Base-by-base conservation (phyloP, 2,888 invertebrate genomes). In the Cotesia congregata region DNA sequence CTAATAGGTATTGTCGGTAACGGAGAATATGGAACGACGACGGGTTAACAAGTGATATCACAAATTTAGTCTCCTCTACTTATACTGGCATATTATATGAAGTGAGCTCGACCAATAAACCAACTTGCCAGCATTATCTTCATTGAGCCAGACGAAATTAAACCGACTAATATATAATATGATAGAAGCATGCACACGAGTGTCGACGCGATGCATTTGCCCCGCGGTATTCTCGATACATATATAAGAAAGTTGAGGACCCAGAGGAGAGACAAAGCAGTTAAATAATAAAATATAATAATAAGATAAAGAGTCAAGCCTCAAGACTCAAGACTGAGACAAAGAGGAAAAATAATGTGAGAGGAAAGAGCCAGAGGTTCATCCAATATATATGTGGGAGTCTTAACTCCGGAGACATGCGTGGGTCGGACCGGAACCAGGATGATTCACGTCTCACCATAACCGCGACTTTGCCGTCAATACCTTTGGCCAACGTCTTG, bases 381-480 rank as follows among this genome's bases (percentile, higher is more conserved):
- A 50, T 50, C 65, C 65, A 65, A 38, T 50, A 50, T 50, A 50
- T 50, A 50, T 65, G 65, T 65, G 65, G 65, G 65, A 65, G 65
- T 65, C 38, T 50, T 12, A 50, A 65, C 30, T 65, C 65, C 65
- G 62, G 70, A 62, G 40, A 67, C 38, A 9, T 83, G 88, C 88
- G 89, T 89, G 88, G 88, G 88, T 83, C 85, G 88, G 88, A 88
- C 88, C 88, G 88, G 88, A 88, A 89, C 87, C 83, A 83, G 85
- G 83, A 88, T 88, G 88, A 89, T 88, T 88, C 88, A 88, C 86
- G 85, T 83, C 79, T 77, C 76, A 71, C 80, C 77, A 69, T 69
- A 74, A 77, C 77, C 77, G 72, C 70, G 77, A 77, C 77, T 77
- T 70, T 65, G 71, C 70, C 74, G 65, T 72, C 65, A 38, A 65